Base-by-base conservation (phyloP, 2,797 vertebrate species). In the Loriculus beryllinus region DNA sequence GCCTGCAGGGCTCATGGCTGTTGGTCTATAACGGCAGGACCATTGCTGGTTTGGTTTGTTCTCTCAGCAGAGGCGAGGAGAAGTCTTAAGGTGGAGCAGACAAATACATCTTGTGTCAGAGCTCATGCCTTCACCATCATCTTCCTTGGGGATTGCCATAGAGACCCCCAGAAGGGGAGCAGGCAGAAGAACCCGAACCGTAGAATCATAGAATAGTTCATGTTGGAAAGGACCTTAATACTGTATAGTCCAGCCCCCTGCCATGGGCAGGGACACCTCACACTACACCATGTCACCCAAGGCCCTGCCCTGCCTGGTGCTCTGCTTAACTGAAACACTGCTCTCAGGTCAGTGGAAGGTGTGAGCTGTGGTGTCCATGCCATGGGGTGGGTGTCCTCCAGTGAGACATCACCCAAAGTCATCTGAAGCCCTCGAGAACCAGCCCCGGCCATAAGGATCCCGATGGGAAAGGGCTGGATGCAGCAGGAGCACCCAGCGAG, bases 321-420 rank as follows among this genome's bases (percentile, higher is more conserved):
- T 54, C 64, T 87, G 29, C 54, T 72, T 14, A 25, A 63, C n/a
- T 18, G 29, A 47, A 85, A 13, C 16, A 19, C 26, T 26, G 10
- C n/a, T 52, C 69, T 82, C n/a, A 51, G 67, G 26, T 47, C 60
- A 47, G 14, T 3, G 2, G 16, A 6, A 40, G 70, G 54, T 6
- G 15, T 31, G 57, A 92, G 35, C n/a, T 54, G 7, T 1, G 0
- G 40, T 6, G 11, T 31, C 52, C 8, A 11, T 25, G 62, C 31
- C 57, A 3, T 3, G 14, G 49, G 31, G 60, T 23, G 57, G 22
- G 35, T 25, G 16, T 54, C 25, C 40, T 43, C 31, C 81, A 67
- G 48, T 0, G 6, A 47, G 63, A 10, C 0, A 0, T 37, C 80
- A 43, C 33, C 47, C 42, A 10, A 49, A 45, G 20, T 14, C 59